Evolutionary conservation across 1,140 invertebrate species (phyloP).

Genomic region (Thaumetopoea pityocampa): DNA sequence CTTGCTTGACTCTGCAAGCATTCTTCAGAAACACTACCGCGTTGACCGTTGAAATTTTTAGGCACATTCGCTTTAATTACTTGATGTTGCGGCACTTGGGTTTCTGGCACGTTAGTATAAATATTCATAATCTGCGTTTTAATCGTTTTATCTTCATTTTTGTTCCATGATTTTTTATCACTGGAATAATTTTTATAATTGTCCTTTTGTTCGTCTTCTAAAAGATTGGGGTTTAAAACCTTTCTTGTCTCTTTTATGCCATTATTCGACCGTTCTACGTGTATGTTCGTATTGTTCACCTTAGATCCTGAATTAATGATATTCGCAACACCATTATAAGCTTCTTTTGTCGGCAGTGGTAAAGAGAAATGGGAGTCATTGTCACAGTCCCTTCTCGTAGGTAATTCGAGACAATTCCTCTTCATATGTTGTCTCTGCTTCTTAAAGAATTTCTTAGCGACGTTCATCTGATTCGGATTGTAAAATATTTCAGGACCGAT

Average conservation of each 20-base stretch:
- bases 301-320: conserved; percentile 83
- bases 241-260: conserved; percentile 70
- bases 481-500: conserved; percentile 89
- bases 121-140: conserved; percentile 81
- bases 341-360: conserved; percentile 71
- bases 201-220: conserved; percentile 76
- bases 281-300: conserved; percentile 87
- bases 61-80: conserved; percentile 64
- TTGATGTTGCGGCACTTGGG: conserved; percentile 79
- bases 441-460: conserved; percentile 93
- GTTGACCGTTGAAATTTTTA: conserved; percentile 49
- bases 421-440: conserved; percentile 88
- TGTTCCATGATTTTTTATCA: conserved; percentile 52
- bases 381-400: conserved; percentile 79
- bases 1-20: conserved; percentile 57
- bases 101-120: conserved; percentile 84
- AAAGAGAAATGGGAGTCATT: conserved; percentile 78
- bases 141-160: conserved; percentile 61
- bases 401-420: conserved; percentile 84
- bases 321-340: conserved; percentile 77
- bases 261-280: conserved; percentile 78
- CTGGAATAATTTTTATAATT: conserved; percentile 69
- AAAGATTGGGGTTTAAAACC: conserved; percentile 77
- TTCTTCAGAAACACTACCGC: conserved; percentile 63
- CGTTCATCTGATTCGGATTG: conserved; percentile 94